Evolutionary conservation across 2,888 invertebrate species (phyloP), one percentile per base, ranked within the genome.

Genomic region (Meta bourneti): DNA sequence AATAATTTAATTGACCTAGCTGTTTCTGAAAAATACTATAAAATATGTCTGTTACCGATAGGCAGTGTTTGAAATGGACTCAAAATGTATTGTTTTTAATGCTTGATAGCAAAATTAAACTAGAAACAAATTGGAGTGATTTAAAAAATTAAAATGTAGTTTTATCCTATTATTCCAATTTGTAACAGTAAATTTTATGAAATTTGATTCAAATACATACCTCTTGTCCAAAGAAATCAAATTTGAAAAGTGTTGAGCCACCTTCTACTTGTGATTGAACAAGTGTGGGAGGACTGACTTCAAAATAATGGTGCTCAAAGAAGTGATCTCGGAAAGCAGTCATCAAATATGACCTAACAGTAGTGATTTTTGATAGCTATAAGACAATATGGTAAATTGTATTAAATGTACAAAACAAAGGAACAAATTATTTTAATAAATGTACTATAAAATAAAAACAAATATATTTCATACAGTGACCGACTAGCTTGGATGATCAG

Each of bases 221-320:
- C 94, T 95, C 95, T 94, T 96, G 95, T 75, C 96, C 96, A 94
- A 96, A 96, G 94, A 96, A 96, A 94, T 96, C 95, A 49, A 96
- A 94, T 93, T 96, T 98, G 95, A 99, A 99, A 20, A 99, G 96
- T 0, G 99, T 99, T 8, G 99, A 97, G 72, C 99, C 99, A 16
- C 99, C 99, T 95, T 99, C 99, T n/a, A 98, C 98, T 96, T 99
- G 99, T 0, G 99, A 99, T 95, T 99, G 99, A 52, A 99, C 99
- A 82, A 99, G 95, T 0, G 99, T 99, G 71, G 99, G 99, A 51
- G 99, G 99, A 7, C 97, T 97, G 20, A 99, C 97, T 95, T 99
- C 99, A 93, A 96, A 97, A 95, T 99, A 99, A 75, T 97, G 97
- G 34, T 97, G 96, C 92, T 96, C 96, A 90, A 96, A 96, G 95